Evolutionary conservation across 2,797 vertebrate species (phyloP).

Genomic region (Betta splendens): DNA sequence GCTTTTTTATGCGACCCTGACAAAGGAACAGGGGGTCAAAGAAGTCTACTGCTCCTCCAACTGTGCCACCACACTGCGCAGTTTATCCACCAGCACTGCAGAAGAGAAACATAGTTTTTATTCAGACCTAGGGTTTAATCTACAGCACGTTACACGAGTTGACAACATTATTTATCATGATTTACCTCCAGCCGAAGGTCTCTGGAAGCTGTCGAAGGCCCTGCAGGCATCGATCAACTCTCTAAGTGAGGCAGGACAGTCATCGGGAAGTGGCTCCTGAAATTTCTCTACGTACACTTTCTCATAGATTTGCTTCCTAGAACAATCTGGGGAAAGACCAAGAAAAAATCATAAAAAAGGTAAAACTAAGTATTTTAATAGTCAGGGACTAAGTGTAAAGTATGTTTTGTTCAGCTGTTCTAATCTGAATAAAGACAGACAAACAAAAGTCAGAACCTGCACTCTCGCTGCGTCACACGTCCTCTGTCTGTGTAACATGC

Average conservation of each 20-base stretch:
- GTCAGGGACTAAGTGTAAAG: no score
- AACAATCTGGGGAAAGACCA: slow-evolving; percentile 62
- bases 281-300: slow-evolving; percentile 66
- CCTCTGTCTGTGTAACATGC: no score
- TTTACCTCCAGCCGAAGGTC: slow-evolving; percentile 85
- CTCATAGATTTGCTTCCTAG: slow-evolving; percentile 57
- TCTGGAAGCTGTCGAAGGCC: slow-evolving; percentile 72
- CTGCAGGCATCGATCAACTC: slow-evolving; percentile 78
- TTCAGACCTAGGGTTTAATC: no score
- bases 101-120: slow-evolving; percentile 25
- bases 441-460: no score
- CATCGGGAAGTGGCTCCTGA: slow-evolving; percentile 73
- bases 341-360: no score
- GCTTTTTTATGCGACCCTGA: no score
- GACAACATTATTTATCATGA: no score
- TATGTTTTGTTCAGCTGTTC: no score
- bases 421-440: no score
- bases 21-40: not conserved
- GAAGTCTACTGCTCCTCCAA: slow-evolving; percentile 51
- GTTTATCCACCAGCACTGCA: slow-evolving; percentile 76
- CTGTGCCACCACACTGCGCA: slow-evolving; percentile 59
- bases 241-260: slow-evolving; percentile 78
- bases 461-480: no score
- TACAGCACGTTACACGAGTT: not conserved
- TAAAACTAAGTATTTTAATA: no score